phyloP scores from a whole-genome alignment of 2,113 vertebrate species.

The Carlito syrichta region DNA sequence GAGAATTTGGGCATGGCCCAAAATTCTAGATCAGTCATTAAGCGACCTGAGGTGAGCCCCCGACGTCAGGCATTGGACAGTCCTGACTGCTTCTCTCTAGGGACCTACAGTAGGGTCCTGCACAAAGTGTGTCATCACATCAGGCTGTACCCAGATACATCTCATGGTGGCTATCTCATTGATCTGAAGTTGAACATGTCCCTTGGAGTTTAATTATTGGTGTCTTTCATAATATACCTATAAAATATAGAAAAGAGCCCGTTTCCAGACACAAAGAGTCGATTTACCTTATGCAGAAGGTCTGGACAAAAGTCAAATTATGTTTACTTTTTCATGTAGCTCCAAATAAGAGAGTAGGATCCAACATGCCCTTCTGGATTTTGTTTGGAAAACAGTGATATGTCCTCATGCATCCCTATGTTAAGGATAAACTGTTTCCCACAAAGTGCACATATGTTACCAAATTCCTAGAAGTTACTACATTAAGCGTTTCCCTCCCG shows the following conservation, averaged over 20 bases:
- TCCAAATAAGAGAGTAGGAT: neutral
- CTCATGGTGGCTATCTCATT: neutral
- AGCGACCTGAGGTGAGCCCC: neutral
- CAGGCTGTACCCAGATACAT: rapidly evolving
- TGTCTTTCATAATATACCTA: neutral
- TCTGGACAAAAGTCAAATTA: neutral
- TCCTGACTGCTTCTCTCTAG: neutral
- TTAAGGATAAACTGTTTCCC: neutral
- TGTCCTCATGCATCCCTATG: neutral
- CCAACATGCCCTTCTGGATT: neutral
- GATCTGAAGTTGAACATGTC: neutral
- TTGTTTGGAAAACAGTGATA: neutral
- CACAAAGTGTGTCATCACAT: rapidly evolving
- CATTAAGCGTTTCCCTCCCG: neutral
- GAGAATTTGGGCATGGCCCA: neutral
- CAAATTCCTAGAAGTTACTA: neutral
- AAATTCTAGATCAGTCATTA: neutral
- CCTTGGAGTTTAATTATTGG: neutral
- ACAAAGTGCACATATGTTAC: neutral
- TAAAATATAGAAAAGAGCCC: neutral
- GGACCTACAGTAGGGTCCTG: rapidly evolving
- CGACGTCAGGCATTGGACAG: neutral
- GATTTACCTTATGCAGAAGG: neutral
- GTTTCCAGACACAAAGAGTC: neutral
- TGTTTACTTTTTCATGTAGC: neutral